phyloP scores from a whole-genome alignment of 2,797 vertebrate genomes.

The Halcyon smyrnensis region DNA sequence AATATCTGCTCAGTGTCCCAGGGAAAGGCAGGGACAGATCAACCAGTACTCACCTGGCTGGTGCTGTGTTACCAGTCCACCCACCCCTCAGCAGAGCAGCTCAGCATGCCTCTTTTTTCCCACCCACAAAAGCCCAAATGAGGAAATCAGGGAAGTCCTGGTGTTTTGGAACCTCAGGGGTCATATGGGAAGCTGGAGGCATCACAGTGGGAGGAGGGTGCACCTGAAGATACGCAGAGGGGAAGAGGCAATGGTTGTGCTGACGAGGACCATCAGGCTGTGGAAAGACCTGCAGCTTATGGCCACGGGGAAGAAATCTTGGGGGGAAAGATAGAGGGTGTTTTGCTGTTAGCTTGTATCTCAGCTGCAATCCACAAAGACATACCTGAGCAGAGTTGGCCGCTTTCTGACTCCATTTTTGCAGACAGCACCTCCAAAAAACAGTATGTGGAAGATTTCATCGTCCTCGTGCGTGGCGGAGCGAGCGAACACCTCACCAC shows the following conservation, averaged over 20 bases:
- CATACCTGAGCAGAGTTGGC: not conserved
- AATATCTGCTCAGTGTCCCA: not conserved
- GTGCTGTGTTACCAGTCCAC: not conserved
- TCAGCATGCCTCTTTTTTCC: not conserved
- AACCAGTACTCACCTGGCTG: not conserved
- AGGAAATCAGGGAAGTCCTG: not conserved
- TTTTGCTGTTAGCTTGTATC: not conserved
- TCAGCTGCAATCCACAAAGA: not conserved
- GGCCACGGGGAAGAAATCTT: fast-evolving
- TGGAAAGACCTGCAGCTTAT: not conserved
- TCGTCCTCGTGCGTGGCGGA: conserved; percentile 84
- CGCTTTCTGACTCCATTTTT: not conserved
- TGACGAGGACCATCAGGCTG: fast-evolving
- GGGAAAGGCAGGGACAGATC: not conserved
- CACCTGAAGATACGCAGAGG: fast-evolving
- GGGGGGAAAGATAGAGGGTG: too few species aligned
- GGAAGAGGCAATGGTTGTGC: not conserved
- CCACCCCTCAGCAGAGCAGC: not conserved
- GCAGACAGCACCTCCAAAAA: conserved; percentile 49
- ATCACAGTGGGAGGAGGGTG: not conserved
- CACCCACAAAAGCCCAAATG: not conserved
- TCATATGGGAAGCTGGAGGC: not conserved
- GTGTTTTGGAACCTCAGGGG: not conserved
- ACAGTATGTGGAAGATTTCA: conserved; percentile 84
- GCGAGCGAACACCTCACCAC: conserved; percentile 83